Evolutionary conservation across 2,888 invertebrate species (phyloP), one percentile per base, ranked within the genome.

Genomic region (Leptopilina syphax): DNA sequence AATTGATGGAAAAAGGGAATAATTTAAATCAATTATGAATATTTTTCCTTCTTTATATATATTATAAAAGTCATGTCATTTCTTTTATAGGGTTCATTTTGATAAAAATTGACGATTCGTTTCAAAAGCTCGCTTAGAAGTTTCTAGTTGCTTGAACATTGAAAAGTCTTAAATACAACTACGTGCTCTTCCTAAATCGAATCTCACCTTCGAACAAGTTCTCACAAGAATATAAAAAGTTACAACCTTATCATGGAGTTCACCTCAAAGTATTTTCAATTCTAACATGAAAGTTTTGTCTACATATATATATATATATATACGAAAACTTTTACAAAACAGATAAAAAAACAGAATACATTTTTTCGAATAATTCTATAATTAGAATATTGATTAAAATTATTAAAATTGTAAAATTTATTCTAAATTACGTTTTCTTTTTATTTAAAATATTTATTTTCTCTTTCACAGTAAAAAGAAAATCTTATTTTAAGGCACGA

Each of bases 161-260:
- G 73, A 57, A 73, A n/a, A 73, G 73, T 57, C 57, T 73, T 57
- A 18, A 73, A 60, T 57, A 73, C 73, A 73, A n/a, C 34, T 54
- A 73, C 57, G 73, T 73, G 73, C 13, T 73, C 34, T 57, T 57
- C n/a, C 13, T 27, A 34, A 41, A 34, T 73, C 41, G 57, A 60
- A 57, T 73, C 73, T 41, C 34, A 73, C 73, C 73, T 73, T 73
- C 57, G 54, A 73, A 41, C 5, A 73, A 73, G 57, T 57, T 73
- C 57, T 60, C 41, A 60, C 34, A 34, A n/a, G 54, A 34, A 57
- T 73, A 41, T 73, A 13, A 70, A 27, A 73, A 73, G 41, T 60
- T 73, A n/a, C 73, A 73, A 73, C 57, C n/a, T 24, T 73, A 34
- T 57, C 34, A 57, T 50, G 50, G 5, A 41, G 57, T n/a, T 73